Base-by-base conservation (phyloP, 2,888 invertebrate species). In the Heliconius charithonia region DNA sequence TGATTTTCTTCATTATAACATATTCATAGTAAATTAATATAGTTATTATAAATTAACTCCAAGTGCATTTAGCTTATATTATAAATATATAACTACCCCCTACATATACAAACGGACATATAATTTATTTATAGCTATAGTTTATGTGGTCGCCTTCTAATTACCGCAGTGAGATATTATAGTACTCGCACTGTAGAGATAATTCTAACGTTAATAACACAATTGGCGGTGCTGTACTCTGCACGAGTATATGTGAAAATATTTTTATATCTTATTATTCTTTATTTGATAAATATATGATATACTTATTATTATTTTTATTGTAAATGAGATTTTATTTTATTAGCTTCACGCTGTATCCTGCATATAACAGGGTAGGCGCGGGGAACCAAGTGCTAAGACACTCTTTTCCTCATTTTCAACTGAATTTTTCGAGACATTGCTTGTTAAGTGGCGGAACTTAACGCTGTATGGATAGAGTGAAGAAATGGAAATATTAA, bases 141-240 rank as follows among this genome's bases (percentile, higher is more conserved):
- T 62, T 37, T 73, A 62, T 62, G 73, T 73, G 73, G n/a, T 13
- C 32, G 73, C 73, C 62, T 62, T 73, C 73, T 73, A 73, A 73
- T 73, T 62, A 73, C 62, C 25, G 62, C 41, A 59, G 62, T 59
- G 62, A 73, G 73, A 62, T 62, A 72, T 51, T 51, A 59, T 62
- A 72, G 72, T 32, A 62, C 73, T 25, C 37, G 59, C 41, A 62
- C 9, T 73, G 62, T 62, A 62, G 32, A 62, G 59, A 73, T 73
- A 73, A 62, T 62, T 62, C 62, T 25, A 73, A 13, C 72, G 72
- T 73, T 73, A 25, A 62, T 73, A 73, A 73, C 62, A 25, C 41
- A 73, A 41, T 73, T 73, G 73, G 73, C 59, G 10, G 6, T 25
- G 10, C n/a, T 19, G 29, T 27, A 37, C 37, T 0, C 22, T 56